Conservation (phyloP, 2,113 vertebrate species). For the Apeltes quadracus region DNA sequence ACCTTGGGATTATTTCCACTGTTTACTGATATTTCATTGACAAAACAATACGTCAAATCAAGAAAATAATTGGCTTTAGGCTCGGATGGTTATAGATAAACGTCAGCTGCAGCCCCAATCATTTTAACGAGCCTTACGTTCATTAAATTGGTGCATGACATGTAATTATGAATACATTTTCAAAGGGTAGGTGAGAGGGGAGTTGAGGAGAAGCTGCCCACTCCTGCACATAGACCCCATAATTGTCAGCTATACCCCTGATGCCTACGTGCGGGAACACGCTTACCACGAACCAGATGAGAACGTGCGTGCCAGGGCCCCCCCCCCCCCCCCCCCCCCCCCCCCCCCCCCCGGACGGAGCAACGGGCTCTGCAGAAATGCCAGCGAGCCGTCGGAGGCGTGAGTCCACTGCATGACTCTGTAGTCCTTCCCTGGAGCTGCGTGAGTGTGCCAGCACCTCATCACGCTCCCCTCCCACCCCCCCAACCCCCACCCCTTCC, state of each 20-base stretch:
- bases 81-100: background rate
- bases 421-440: conserved; percentile 75
- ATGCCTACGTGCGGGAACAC: background rate
- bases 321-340: background rate
- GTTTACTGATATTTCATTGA: background rate
- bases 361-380: conserved; percentile 50
- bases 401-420: conserved; percentile 62
- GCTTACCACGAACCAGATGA: conserved; percentile 31
- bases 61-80: background rate
- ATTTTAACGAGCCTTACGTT: background rate
- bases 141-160: background rate
- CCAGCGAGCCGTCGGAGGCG: conserved; percentile 44
- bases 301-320: conserved; percentile 24
- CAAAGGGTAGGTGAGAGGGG: background rate
- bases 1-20: background rate
- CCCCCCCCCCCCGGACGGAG: background rate
- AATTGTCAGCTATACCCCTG: conserved; percentile 7
- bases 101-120: background rate
- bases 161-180: background rate
- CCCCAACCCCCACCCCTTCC: conserved; percentile 55
- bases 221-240: background rate
- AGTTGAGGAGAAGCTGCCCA: background rate
- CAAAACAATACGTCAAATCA: background rate
- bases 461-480: conserved; percentile 39
- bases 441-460: conserved; percentile 69